Conservation (phyloP, 2,888 invertebrate genomes). For the Lycophotia porphyrea region DNA sequence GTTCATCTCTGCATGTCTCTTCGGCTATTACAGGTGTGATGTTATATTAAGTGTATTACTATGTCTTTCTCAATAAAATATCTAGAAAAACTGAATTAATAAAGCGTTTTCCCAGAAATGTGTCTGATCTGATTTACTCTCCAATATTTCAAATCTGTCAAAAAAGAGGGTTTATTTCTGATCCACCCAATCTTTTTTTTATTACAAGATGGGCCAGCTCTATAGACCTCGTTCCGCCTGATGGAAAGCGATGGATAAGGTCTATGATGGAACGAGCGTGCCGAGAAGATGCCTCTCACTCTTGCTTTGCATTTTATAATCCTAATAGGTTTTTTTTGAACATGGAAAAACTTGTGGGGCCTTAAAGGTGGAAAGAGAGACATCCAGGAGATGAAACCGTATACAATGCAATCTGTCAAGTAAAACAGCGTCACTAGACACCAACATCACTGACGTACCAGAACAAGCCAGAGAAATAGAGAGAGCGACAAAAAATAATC, state of each 20-base stretch:
- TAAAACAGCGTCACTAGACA: background rate
- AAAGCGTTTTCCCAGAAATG: slow-evolving; percentile 11
- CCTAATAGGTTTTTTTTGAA: too few relatives aligned
- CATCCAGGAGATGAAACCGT: background rate
- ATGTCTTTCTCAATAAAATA: slow-evolving; percentile 1
- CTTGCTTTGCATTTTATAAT: too few relatives aligned
- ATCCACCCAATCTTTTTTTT: slow-evolving; percentile 46
- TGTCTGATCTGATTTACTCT: slow-evolving; percentile 30
- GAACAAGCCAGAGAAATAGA: background rate
- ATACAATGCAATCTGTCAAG: background rate
- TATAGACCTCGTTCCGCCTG: too few relatives aligned
- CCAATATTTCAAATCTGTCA: slow-evolving; percentile 45
- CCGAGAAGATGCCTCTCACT: too few relatives aligned
- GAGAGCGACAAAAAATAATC: background rate
- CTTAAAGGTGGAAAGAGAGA: background rate
- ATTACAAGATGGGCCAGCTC: too few relatives aligned
- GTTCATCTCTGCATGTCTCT: too few relatives aligned
- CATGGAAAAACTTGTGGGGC: background rate
- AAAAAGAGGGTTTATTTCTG: slow-evolving; percentile 40
- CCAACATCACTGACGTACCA: background rate
- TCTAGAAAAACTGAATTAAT: slow-evolving; percentile 22
- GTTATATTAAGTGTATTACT: background rate
- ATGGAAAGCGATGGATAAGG: too few relatives aligned
- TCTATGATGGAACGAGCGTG: too few relatives aligned
- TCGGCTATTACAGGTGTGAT: too few relatives aligned